phyloP scores from a whole-genome alignment of 2,113 vertebrate genomes.

The Triplophysa dalaica region DNA sequence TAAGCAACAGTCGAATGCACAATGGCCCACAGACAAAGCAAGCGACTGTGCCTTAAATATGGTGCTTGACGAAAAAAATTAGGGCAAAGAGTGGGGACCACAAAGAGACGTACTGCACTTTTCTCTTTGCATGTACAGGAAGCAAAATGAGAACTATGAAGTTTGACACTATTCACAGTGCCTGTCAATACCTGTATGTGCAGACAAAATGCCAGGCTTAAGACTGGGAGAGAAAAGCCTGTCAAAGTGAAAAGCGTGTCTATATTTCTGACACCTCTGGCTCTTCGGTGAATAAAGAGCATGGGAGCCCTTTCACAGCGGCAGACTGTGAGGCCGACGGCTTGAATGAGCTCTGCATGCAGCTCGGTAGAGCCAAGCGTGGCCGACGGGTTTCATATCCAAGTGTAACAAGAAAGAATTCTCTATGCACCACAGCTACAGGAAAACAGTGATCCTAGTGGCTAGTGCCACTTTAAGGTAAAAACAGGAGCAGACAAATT shows the following conservation, averaged over 20 bases:
- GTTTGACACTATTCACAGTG: slow-evolving; percentile 84
- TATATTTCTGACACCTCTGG: slow-evolving; percentile 81
- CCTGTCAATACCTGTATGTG: slow-evolving; percentile 80
- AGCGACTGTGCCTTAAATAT: slow-evolving; percentile 75
- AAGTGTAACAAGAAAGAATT: slow-evolving; percentile 31
- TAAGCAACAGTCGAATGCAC: slow-evolving; percentile 71
- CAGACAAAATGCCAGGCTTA: slow-evolving; percentile 79
- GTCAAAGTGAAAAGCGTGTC: slow-evolving; percentile 81
- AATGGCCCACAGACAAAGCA: slow-evolving; percentile 73
- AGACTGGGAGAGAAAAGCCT: slow-evolving; percentile 62
- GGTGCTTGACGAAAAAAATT: slow-evolving; percentile 74
- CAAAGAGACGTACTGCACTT: slow-evolving; percentile 70
- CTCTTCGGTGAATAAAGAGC: slow-evolving; percentile 74
- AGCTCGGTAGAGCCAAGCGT: slow-evolving; percentile 27
- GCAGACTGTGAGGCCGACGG: slow-evolving; percentile 39
- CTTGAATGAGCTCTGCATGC: slow-evolving; percentile 40
- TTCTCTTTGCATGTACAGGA: slow-evolving; percentile 80
- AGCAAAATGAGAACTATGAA: slow-evolving; percentile 83
- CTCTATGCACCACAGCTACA: neutral
- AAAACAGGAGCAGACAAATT: neutral
- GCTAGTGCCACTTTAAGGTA: neutral
- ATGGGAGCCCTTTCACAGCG: slow-evolving; percentile 49
- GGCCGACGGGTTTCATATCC: neutral
- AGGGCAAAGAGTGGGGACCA: slow-evolving; percentile 71
- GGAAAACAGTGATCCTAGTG: neutral